Conservation (phyloP, 2,113 vertebrate species). For the Enhydra lutris region DNA sequence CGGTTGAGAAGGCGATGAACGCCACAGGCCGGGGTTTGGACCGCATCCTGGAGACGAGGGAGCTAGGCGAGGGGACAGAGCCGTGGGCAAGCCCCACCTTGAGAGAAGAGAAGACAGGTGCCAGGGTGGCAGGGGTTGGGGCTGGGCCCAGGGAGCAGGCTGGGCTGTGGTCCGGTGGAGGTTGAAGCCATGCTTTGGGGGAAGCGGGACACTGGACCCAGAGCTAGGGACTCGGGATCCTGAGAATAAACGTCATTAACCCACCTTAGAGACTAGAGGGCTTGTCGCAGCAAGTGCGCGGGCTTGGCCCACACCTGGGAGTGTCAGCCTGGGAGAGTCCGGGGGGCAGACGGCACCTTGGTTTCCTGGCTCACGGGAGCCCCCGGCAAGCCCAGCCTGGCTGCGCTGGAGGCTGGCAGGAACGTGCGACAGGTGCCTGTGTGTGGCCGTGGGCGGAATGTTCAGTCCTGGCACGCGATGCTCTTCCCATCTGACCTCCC, state of each 20-base stretch:
- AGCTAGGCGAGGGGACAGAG: background rate
- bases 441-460: rapidly evolving
- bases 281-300: background rate
- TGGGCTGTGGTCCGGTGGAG: rapidly evolving
- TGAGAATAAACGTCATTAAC: background rate
- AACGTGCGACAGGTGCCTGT: rapidly evolving
- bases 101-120: background rate
- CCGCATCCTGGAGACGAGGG: rapidly evolving
- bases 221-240: background rate
- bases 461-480: rapidly evolving
- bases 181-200: rapidly evolving
- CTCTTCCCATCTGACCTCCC: rapidly evolving
- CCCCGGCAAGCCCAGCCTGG: rapidly evolving
- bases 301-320: background rate
- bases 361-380: rapidly evolving
- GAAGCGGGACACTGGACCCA: background rate
- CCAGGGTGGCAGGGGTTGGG: rapidly evolving
- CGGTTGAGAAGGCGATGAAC: rapidly evolving
- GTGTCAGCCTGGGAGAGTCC: background rate
- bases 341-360: rapidly evolving
- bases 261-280: background rate
- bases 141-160: rapidly evolving
- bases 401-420: background rate
- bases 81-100: rapidly evolving
- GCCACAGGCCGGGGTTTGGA: too few species aligned